A percentile compares a stretch with the other conserved stretches of the same genome.
phyloP scores from a whole-genome alignment of 2,797 vertebrate species.

The Scyliorhinus canicula region DNA sequence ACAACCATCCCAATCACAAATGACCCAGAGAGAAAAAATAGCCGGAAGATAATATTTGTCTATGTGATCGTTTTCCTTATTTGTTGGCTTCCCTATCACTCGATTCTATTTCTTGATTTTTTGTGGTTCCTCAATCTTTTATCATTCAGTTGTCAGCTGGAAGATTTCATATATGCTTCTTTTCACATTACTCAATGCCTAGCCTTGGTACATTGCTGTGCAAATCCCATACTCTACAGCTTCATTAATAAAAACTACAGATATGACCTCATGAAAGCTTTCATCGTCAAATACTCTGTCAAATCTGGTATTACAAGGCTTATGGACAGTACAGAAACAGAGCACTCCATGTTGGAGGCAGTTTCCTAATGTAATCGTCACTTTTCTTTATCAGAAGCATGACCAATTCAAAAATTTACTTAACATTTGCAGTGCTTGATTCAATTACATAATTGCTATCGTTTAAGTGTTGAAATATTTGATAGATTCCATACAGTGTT shows the following conservation, averaged over 20 bases:
- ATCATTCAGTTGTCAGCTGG: conserved; percentile 76
- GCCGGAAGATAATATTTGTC: conserved; percentile 78
- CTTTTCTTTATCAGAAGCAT: background rate
- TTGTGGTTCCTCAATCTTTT: conserved; percentile 75
- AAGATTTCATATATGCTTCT: conserved; percentile 75
- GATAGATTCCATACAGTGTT: background rate
- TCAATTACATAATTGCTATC: background rate
- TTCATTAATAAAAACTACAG: conserved; percentile 90
- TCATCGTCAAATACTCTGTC: conserved; percentile 94
- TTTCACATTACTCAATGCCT: conserved; percentile 89
- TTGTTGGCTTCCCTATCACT: conserved; percentile 91
- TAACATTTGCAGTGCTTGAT: background rate
- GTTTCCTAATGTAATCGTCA: background rate
- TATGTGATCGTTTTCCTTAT: conserved; percentile 86
- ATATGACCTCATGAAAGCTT: conserved; percentile 96
- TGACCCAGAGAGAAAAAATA: conserved; percentile 76
- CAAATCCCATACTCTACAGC: conserved; percentile 93
- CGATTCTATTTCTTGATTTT: conserved; percentile 72
- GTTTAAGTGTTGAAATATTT: background rate
- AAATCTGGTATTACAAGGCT: conserved; percentile 84
- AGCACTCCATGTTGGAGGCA: conserved; percentile 74
- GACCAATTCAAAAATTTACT: background rate
- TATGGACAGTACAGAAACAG: conserved; percentile 75
- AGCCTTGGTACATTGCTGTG: conserved; percentile 87
- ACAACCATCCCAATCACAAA: conserved; percentile 58